Evolutionary conservation across 2,797 vertebrate genomes (phyloP), one percentile per base, ranked within the genome.

Genomic region (Graptemys geographica): DNA sequence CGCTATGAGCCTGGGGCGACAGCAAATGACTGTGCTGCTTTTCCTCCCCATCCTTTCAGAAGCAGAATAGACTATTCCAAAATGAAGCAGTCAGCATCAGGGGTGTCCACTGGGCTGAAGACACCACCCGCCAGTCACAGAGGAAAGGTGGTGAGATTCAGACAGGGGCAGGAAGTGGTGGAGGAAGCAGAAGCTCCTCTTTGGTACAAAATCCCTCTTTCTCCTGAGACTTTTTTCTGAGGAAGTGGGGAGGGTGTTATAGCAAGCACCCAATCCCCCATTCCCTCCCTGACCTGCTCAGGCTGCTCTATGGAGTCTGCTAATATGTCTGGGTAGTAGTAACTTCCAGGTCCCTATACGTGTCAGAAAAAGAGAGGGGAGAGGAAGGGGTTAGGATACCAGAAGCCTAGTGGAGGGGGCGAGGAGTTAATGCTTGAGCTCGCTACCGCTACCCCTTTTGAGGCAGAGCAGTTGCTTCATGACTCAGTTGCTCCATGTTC

Each of bases 321-420:
- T 31, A n/a, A 15, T 56, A 62, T 79, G 27, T 79, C 37, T 12
- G 41, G 4, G 7, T 91, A 37, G 28, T 5, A 79, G 81, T 92
- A 41, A 0, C 1, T 80, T 81, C 28, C 83, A 19, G 23, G 21
- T 8, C 0, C 0, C 83, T 81, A 16, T 33, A 1, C 41, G 69
- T 57, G 6, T 37, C 4, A 72, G 59, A 59, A 89, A 65, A 74
- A 92, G 5, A 4, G 6, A 69, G 72, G 56, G 28, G 76, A 93
- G 27, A 87, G 18, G 37, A 41, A 49, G 31, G 37, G 15, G 55
- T 8, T 52, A 69, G 18, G 44, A 51, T 52, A 85, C 33, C 21
- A 53, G 56, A 72, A 44, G 21, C 6, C 55, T 79, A 28, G 59
- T 86, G 85, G 5, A 59, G 27, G 27, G 28, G 25, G 28, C 5